phyloP scores from a whole-genome alignment of 2,113 vertebrate species.

The Brienomyrus brachyistius region DNA sequence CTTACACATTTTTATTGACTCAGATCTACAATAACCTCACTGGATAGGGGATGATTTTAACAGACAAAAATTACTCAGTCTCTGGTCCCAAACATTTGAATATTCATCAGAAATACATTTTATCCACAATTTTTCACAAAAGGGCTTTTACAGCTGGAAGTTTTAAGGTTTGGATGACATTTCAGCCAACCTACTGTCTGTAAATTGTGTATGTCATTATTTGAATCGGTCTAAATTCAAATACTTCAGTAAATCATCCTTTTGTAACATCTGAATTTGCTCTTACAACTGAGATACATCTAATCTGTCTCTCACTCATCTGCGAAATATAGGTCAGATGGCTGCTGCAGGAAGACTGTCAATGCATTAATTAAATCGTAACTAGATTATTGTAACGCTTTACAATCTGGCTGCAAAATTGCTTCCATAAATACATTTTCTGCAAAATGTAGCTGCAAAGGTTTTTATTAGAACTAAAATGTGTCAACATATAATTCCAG shows the following conservation, averaged over 20 bases:
- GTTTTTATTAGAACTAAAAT: constrained; percentile 7
- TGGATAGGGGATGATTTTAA: background rate
- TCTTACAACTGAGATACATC: background rate
- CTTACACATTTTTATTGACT: background rate
- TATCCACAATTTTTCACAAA: background rate
- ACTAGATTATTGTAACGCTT: background rate
- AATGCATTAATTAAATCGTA: background rate
- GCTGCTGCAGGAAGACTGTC: background rate
- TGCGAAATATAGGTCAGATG: background rate
- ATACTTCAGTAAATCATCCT: background rate
- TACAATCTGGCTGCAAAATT: constrained; percentile 1
- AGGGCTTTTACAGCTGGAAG: background rate
- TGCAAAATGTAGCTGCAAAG: background rate
- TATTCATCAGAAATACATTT: background rate
- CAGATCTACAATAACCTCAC: background rate
- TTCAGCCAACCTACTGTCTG: background rate
- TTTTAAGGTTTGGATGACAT: background rate
- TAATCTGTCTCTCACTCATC: background rate
- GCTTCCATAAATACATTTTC: constrained; percentile 2
- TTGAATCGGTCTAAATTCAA: background rate
- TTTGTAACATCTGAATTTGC: background rate
- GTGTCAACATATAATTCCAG: background rate
- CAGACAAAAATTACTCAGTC: background rate
- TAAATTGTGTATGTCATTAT: background rate
- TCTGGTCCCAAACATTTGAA: background rate